Base-by-base conservation (phyloP, 2,113 vertebrate species). In the Aspidoscelis tigris region DNA sequence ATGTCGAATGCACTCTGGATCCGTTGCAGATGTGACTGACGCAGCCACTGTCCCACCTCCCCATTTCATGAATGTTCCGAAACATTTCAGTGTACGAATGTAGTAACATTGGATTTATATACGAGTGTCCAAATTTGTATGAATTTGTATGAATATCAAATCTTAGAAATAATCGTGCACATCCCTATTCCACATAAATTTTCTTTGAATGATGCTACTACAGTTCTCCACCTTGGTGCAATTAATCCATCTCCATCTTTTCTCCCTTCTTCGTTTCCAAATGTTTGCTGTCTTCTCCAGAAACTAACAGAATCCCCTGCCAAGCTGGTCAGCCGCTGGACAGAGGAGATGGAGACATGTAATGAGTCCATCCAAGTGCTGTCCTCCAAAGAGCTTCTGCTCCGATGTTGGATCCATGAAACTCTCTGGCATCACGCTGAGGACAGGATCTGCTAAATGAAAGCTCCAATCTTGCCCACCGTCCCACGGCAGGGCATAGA, bases 291-390 rank as follows among this genome's bases (percentile, higher is more conserved):
- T 33, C 39, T 78, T 78, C 39, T 73, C 21, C 47, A 85, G 83
- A 85, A 85, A 66, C 58, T 85, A 53, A 80, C 83, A 53, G 83
- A 39, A 80, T 85, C 83, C 43, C 70, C 83, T 66, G 58, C 70
- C 26, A 33, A 33, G 83, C 53, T 80, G 22, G 55, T 80, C n/a
- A 65, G 66, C 33, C 72, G 74, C n/a, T 11, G 8, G 44, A 43
- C 43, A 53, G 83, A 85, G 9, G 83, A 85, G 61, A 47, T 47
- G 10, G 83, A 84, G 68, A 85, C 74, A 39, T 79, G 69, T 21
- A 69, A 85, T 53, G 70, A 66, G 33, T 80, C n/a, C 7, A 77
- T 85, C 18, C 70, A 85, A 41, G 83, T 85, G 21, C 61, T 80
- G 41, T 21, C 70, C 44, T 47, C 69, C 0, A 41, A 73, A 24